phyloP scores from a whole-genome alignment of 2,113 vertebrate species.

The Bubalus kerabau region DNA sequence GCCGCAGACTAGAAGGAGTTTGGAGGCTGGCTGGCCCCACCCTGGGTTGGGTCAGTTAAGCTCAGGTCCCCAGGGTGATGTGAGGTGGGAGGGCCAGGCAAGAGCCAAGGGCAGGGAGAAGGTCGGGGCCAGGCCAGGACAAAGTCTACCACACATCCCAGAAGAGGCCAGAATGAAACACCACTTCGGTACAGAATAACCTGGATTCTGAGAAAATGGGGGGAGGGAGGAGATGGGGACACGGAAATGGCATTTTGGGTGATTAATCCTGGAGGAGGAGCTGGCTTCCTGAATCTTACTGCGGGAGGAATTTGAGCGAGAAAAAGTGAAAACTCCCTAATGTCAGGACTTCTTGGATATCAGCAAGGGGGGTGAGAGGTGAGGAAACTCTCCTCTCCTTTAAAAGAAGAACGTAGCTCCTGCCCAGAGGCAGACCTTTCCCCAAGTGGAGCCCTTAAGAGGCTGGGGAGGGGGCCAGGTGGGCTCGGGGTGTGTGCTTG shows the following conservation, averaged over 20 bases:
- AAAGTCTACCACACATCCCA: neutral
- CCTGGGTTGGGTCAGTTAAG: neutral
- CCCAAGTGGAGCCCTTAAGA: neutral
- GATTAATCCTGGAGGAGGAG: neutral
- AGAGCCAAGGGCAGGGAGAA: neutral
- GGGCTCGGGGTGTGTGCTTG: no score
- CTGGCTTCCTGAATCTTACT: neutral
- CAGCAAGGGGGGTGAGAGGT: neutral
- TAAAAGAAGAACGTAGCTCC: neutral
- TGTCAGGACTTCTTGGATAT: neutral
- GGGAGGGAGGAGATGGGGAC: neutral
- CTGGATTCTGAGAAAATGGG: neutral
- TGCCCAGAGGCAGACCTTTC: no score
- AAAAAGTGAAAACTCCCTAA: neutral
- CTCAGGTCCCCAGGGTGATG: neutral
- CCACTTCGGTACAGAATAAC: neutral
- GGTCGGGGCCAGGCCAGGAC: neutral
- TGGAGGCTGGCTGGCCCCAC: neutral
- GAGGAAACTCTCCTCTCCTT: neutral
- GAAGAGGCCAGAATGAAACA: neutral
- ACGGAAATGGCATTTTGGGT: neutral
- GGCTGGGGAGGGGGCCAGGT: neutral
- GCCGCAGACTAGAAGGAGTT: neutral
- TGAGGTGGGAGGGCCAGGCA: neutral
- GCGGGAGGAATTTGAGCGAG: neutral